These are phyloP conservation scores for Pyralis farinalis DNA, from an alignment of 2,888 invertebrate genomes.

Conservation along the genomic window DNA sequence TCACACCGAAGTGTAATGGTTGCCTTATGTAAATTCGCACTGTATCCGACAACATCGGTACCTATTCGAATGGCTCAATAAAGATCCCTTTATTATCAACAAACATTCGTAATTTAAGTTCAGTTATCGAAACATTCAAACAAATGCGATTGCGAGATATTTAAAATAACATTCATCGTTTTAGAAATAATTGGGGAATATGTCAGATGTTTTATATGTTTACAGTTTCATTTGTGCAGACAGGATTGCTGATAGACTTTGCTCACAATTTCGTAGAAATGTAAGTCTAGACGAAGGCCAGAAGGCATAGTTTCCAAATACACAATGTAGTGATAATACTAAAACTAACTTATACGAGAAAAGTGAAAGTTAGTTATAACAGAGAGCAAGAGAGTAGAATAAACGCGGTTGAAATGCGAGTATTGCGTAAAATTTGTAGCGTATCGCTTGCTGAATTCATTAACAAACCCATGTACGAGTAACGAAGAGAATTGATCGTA, in stretches of 20 bases:
- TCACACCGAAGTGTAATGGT: neutral
- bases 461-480: too few relatives aligned
- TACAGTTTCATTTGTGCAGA: neutral
- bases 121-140: constrained; percentile 5
- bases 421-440: too few relatives aligned
- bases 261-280: too few relatives aligned
- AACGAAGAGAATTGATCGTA: too few relatives aligned
- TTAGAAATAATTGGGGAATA: constrained; percentile 1
- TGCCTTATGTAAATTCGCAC: constrained; percentile 7
- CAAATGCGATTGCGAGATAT: constrained; percentile 6
- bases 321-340: too few relatives aligned
- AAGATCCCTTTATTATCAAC: constrained; percentile 31
- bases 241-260: neutral
- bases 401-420: too few relatives aligned
- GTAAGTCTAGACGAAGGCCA: too few relatives aligned
- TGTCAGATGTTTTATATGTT: neutral
- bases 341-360: too few relatives aligned
- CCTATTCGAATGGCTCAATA: constrained; percentile 28
- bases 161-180: neutral
- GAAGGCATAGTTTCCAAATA: too few relatives aligned
- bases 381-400: too few relatives aligned
- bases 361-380: too few relatives aligned
- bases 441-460: too few relatives aligned
- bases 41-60: constrained; percentile 16
- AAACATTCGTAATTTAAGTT: constrained; percentile 13